These are phyloP conservation scores for Petrophora chlorosata DNA, from an alignment of 2,888 invertebrate genomes.

Conservation along the genomic window DNA sequence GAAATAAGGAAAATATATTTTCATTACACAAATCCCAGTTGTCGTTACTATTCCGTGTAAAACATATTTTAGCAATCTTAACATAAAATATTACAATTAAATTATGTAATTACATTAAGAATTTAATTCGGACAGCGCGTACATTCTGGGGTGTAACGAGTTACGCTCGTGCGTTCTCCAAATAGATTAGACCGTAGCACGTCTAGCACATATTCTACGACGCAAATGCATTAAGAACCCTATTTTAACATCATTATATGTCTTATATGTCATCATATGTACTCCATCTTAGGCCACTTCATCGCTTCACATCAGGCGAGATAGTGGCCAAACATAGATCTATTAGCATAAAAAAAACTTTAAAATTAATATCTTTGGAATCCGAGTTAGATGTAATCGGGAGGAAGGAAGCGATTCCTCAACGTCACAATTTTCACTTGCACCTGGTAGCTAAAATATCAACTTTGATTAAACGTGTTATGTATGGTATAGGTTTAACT, in stretches of 20 bases:
- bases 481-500: too few relatives aligned
- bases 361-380: constrained; percentile 41
- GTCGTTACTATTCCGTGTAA: constrained; percentile 10
- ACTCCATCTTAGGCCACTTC: too few relatives aligned
- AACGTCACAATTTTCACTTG: constrained; percentile 39
- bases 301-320: too few relatives aligned
- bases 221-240: constrained; percentile 41
- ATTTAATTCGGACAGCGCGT: constrained; percentile 28
- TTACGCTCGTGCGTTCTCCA: constrained; percentile 58
- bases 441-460: constrained; percentile 36
- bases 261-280: too few relatives aligned
- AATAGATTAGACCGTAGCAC: constrained; percentile 67
- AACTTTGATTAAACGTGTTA: constrained; percentile 6
- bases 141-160: constrained; percentile 47
- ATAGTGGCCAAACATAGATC: too few relatives aligned
- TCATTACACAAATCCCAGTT: constrained; percentile 26
- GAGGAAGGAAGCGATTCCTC: constrained; percentile 61
- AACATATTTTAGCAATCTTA: constrained; percentile 18
- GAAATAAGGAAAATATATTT: constrained; percentile 38
- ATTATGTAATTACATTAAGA: too few relatives aligned
- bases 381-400: constrained; percentile 9
- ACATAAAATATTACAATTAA: constrained; percentile 21
- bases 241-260: constrained; percentile 40
- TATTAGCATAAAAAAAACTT: too few relatives aligned
- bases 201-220: constrained; percentile 48